Evolutionary conservation across 2,113 vertebrate genomes (phyloP).

Genomic region (Crotalus tigris): DNA sequence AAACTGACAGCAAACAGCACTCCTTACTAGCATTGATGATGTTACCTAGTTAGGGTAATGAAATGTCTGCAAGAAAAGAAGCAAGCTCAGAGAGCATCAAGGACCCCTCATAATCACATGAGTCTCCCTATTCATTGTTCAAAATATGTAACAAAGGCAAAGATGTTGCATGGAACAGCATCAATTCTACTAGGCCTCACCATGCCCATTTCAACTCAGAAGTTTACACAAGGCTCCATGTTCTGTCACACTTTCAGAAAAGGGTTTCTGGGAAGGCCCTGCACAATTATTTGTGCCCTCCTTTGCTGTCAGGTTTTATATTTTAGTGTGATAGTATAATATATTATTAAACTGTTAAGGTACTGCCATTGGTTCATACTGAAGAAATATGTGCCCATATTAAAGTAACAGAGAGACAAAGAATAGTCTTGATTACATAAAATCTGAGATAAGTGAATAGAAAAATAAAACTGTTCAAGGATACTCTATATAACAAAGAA

Average conservation of each 20-base stretch:
- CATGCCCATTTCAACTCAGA: neutral
- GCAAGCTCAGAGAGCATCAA: no score
- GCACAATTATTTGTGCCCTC: neutral
- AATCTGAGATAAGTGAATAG: neutral
- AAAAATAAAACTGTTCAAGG: neutral
- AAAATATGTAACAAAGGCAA: neutral
- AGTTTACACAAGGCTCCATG: neutral
- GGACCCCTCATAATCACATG: no score
- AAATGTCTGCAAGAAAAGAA: no score
- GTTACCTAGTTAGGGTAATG: no score
- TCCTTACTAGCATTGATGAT: no score
- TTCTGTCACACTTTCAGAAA: neutral
- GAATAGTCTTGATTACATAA: neutral
- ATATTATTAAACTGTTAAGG: neutral
- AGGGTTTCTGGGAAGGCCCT: neutral
- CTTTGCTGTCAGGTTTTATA: neutral
- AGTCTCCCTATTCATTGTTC: neutral
- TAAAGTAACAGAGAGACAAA: neutral
- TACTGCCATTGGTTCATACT: neutral
- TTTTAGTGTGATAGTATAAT: neutral
- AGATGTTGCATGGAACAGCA: neutral
- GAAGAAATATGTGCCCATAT: neutral
- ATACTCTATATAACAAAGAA: neutral
- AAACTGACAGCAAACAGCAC: no score
- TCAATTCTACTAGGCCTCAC: neutral